Evolutionary conservation across 2,888 invertebrate genomes (phyloP), one percentile per base, ranked within the genome.

Genomic region (Phania funesta): DNA sequence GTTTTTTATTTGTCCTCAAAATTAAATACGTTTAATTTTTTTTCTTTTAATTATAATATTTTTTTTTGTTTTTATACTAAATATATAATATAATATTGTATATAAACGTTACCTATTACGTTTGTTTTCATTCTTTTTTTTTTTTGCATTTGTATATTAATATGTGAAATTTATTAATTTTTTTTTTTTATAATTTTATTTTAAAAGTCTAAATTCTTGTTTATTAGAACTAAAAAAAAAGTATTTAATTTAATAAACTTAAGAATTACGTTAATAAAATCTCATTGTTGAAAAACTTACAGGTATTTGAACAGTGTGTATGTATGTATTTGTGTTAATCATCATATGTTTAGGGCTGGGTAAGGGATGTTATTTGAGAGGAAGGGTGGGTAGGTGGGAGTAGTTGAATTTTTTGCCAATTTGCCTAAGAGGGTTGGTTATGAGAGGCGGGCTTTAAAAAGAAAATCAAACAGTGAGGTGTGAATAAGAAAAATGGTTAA

Each of bases 11-110:
- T 86, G 78, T 82, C 74, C 78, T 82, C 82, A 82, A 82, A 82
- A 82, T 82, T 78, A 82, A 82, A 82, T 82, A 82, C 70, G 82
- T 82, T 82, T 82, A 58, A 74, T 58, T 77, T 77, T 74, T 13
- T n/a, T 38, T 60, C 24, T 44, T 62, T 38, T 50, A 64, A 44
- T 44, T 56, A 56, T 70, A 56, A 80, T 82, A n/a, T 84, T 71
- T 81, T 84, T 77, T 75, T 20, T 58, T 84, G 84, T 87, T 87
- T 85, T 84, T 88, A 88, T 86, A 88, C 88, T 88, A 86, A 84
- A 73, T 62, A 74, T 68, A 68, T 65, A 58, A 58, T 58, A 64
- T 64, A 76, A 68, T 88, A 90, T 87, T 89, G 84, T 86, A 86
- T 88, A 87, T 89, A 87, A 87, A 88, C 84, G 82, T 82, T 78